Percentiles rank a stretch among this genome's conserved stretches.
phyloP scores from a whole-genome alignment of 2,797 vertebrate species.

The Macrochelys suwanniensis region DNA sequence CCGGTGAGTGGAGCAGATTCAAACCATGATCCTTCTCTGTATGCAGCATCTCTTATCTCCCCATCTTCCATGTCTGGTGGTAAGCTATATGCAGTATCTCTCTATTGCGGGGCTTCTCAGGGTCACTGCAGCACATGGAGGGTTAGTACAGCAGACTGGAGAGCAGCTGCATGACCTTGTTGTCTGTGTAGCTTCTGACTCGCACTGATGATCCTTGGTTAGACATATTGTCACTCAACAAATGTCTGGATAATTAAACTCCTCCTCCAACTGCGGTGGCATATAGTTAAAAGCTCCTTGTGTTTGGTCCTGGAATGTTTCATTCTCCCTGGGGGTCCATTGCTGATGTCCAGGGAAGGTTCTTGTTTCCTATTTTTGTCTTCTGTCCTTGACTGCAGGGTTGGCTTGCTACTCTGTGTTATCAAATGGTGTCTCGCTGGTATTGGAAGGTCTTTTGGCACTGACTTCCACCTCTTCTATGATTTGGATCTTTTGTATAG shows the following conservation, averaged over 20 bases:
- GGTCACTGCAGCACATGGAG: background rate
- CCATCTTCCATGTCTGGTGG: background rate
- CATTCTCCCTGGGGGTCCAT: background rate
- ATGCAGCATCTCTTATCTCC: background rate
- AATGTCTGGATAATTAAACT: background rate
- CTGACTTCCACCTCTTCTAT: constrained; percentile 33
- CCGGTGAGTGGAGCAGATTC: background rate
- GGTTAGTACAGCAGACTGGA: background rate
- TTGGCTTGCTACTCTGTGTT: background rate
- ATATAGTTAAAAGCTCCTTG: background rate
- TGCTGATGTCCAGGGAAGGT: rapidly evolving
- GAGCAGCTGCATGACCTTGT: background rate
- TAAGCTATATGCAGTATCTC: background rate
- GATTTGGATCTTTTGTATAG: background rate
- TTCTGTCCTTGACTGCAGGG: background rate
- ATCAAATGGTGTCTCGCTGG: constrained; percentile 18
- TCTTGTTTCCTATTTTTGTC: background rate
- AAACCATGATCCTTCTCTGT: background rate
- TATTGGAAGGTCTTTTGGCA: constrained; percentile 36
- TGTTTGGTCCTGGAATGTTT: background rate
- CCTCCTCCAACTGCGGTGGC: background rate
- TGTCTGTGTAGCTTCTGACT: background rate
- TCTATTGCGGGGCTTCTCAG: background rate
- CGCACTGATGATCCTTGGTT: background rate
- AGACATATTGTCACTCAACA: background rate